Conservation (phyloP, 1,140 invertebrate species). For the Neodiprion virginianus region DNA sequence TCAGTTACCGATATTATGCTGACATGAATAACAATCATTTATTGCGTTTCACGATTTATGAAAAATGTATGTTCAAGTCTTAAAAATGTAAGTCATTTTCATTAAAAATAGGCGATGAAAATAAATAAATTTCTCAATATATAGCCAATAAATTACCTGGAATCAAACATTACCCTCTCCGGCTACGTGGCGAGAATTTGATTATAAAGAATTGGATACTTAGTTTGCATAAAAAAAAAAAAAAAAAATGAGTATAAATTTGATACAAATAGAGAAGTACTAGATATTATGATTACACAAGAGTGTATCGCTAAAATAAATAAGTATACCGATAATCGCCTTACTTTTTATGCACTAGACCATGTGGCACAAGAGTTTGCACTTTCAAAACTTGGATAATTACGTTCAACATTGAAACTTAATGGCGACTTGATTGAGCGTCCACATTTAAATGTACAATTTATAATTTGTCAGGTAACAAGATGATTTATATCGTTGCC, state of each 20-base stretch:
- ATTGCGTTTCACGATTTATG: too few relatives aligned
- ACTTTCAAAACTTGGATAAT: conserved; percentile 14
- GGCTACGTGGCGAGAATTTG: conserved; percentile 18
- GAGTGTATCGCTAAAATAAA: too few relatives aligned
- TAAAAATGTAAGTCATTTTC: conserved; percentile 8
- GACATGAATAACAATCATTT: too few relatives aligned
- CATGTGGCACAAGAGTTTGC: too few relatives aligned
- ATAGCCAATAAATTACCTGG: conserved; percentile 37
- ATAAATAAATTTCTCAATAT: conserved; percentile 39
- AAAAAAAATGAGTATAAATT: conserved; percentile 34
- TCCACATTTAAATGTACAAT: conserved; percentile 45
- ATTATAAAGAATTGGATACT: conserved; percentile 37
- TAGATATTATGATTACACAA: conserved; percentile 34
- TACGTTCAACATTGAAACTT: conserved; percentile 30
- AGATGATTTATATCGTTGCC: conserved; percentile 34
- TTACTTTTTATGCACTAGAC: too few relatives aligned
- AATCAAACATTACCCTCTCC: conserved; percentile 34
- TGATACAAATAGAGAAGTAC: conserved; percentile 45
- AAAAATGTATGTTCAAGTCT: background rate
- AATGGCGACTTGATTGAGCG: conserved; percentile 47
- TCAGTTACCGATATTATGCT: too few relatives aligned
- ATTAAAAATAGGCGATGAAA: conserved; percentile 21
- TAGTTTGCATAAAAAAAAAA: conserved; percentile 39
- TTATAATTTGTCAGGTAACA: conserved; percentile 36
- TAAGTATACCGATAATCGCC: too few relatives aligned